Evolutionary conservation across 2,888 invertebrate genomes (phyloP).

Genomic region (Zeuzera pyrina): DNA sequence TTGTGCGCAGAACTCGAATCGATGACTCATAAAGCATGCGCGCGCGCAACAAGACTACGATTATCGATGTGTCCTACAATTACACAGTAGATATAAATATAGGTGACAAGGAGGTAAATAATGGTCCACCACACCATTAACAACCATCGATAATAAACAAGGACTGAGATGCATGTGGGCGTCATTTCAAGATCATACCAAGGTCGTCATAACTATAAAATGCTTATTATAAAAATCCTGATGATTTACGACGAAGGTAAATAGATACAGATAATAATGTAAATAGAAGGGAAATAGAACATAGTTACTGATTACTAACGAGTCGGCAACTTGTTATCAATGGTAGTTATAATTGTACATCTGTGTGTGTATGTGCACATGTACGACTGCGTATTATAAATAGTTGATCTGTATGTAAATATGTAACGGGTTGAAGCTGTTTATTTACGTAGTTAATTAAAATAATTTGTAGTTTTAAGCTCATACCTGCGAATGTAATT

Average conservation of each 20-base stretch:
- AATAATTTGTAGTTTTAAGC: constrained; percentile 16
- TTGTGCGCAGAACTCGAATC: constrained; percentile 61
- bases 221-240: no score
- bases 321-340: no score
- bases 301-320: no score
- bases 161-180: constrained; percentile 40
- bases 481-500: constrained; percentile 21
- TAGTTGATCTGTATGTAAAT: no score
- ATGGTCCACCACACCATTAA: constrained; percentile 36
- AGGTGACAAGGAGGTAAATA: constrained; percentile 63
- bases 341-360: no score
- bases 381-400: no score
- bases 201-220: no score
- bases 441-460: constrained; percentile 22
- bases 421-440: no score
- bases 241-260: no score
- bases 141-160: constrained; percentile 52
- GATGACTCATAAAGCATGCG: constrained; percentile 63
- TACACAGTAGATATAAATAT: constrained; percentile 46
- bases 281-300: no score
- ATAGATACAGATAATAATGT: no score
- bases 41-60: constrained; percentile 56
- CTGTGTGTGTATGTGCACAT: no score
- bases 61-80: constrained; percentile 57
- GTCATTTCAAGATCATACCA: constrained; percentile 41